Percentiles rank a stretch among this genome's conserved stretches.
These are phyloP conservation scores for Stichopus chloronotus DNA, from an alignment of 35 echinoderm and acorn worm genomes.

Conservation along the genomic window DNA sequence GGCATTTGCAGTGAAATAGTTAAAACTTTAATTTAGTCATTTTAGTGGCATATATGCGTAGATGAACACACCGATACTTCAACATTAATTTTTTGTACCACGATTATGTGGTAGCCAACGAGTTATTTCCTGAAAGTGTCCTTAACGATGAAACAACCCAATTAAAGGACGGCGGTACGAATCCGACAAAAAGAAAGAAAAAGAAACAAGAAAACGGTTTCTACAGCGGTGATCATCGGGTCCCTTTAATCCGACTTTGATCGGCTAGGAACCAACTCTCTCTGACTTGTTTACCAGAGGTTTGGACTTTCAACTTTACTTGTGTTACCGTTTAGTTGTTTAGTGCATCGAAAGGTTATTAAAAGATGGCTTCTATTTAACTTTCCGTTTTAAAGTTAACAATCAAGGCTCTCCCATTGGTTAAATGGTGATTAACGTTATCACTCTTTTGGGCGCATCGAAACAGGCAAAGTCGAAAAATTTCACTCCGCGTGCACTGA, in stretches of 20 bases:
- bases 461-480: conserved; percentile 33
- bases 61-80: too few relatives aligned
- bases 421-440: conserved; percentile 48
- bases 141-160: too few relatives aligned
- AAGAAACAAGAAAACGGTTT: not conserved
- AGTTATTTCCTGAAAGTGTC: too few relatives aligned
- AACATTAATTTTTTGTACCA: too few relatives aligned
- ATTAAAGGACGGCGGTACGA: too few relatives aligned
- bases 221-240: not conserved
- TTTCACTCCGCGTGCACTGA: conserved; percentile 33
- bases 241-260: conserved; percentile 20
- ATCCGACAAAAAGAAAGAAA: too few relatives aligned
- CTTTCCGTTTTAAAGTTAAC: conserved; percentile 62
- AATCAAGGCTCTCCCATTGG: not conserved
- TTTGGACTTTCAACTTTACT: conserved; percentile 56
- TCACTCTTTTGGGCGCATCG: conserved; percentile 21
- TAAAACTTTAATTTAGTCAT: too few relatives aligned
- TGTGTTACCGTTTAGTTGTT: conserved; percentile 50
- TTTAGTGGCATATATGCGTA: too few relatives aligned
- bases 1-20: too few relatives aligned
- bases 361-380: conserved; percentile 56
- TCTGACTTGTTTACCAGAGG: conserved; percentile 32
- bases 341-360: conserved; percentile 65
- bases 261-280: conserved; percentile 55
- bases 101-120: too few relatives aligned